These are phyloP conservation scores for Rutilus rutilus DNA, from an alignment of 2,113 vertebrate species.

Conservation along the genomic window DNA sequence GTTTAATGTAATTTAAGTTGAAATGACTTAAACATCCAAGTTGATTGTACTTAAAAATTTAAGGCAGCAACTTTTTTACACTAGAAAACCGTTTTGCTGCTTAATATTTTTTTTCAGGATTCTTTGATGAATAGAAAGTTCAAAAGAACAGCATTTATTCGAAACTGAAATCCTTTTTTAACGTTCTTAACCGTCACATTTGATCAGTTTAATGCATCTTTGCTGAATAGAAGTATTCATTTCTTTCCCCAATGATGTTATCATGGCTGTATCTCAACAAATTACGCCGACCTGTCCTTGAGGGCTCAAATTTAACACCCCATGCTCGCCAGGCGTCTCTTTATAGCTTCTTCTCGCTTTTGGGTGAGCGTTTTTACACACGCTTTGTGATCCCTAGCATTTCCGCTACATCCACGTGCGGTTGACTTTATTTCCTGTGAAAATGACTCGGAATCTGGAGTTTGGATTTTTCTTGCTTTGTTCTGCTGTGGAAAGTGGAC, in stretches of 20 bases:
- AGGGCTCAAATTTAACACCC: not conserved
- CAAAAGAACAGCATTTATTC: not conserved
- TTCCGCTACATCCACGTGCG: not conserved
- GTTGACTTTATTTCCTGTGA: not conserved
- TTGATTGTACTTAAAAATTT: too few species aligned
- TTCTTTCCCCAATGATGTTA: not conserved
- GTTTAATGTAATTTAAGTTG: too few species aligned
- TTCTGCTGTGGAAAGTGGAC: not conserved
- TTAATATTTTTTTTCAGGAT: too few species aligned
- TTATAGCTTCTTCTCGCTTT: not conserved
- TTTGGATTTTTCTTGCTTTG: not conserved
- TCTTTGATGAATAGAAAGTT: not conserved
- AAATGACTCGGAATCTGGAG: not conserved
- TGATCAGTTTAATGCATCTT: not conserved
- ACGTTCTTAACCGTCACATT: not conserved
- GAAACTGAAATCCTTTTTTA: not conserved
- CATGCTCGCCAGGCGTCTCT: not conserved
- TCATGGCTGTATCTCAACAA: not conserved
- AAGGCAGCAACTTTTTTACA: too few species aligned
- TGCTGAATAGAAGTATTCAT: not conserved
- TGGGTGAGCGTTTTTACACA: slow-evolving; percentile 21
- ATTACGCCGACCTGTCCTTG: not conserved
- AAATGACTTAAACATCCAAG: too few species aligned
- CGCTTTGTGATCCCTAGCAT: slow-evolving; percentile 1
- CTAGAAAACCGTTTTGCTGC: too few species aligned